Evolutionary conservation across 2,888 invertebrate species (phyloP).

Genomic region (Lymantria monacha): DNA sequence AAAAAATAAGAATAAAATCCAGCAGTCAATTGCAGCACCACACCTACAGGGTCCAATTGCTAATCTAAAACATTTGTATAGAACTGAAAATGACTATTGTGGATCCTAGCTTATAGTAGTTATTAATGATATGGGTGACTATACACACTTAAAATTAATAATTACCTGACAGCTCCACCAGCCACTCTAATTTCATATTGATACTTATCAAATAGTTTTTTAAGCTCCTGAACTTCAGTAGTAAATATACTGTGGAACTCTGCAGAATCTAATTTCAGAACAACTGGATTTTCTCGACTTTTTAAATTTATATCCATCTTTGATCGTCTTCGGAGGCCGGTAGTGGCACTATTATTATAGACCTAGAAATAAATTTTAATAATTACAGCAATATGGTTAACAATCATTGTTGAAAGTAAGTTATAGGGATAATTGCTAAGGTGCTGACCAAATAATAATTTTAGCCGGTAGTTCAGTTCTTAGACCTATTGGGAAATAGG

Average conservation of each 20-base stretch:
- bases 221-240: slow-evolving; percentile 88
- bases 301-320: slow-evolving; percentile 62
- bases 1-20: too few species aligned
- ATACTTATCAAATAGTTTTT: slow-evolving; percentile 89
- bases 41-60: too few species aligned
- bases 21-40: too few species aligned
- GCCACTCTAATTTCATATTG: slow-evolving; percentile 95
- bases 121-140: too few species aligned
- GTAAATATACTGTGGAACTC: slow-evolving; percentile 92
- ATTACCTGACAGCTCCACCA: slow-evolving; percentile 95
- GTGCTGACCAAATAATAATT: background rate
- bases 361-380: slow-evolving; percentile 26
- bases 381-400: background rate
- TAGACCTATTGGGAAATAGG: slow-evolving; percentile 2
- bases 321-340: slow-evolving; percentile 44
- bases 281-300: slow-evolving; percentile 83
- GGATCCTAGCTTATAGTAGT: too few species aligned
- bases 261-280: slow-evolving; percentile 86
- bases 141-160: background rate
- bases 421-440: background rate
- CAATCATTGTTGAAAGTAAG: background rate
- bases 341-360: slow-evolving; percentile 26
- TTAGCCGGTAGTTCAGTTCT: background rate
- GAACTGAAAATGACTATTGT: too few species aligned
- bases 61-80: too few species aligned